Evolutionary conservation across 1,140 invertebrate species (phyloP).

Genomic region (Drosophila chauvacae): DNA sequence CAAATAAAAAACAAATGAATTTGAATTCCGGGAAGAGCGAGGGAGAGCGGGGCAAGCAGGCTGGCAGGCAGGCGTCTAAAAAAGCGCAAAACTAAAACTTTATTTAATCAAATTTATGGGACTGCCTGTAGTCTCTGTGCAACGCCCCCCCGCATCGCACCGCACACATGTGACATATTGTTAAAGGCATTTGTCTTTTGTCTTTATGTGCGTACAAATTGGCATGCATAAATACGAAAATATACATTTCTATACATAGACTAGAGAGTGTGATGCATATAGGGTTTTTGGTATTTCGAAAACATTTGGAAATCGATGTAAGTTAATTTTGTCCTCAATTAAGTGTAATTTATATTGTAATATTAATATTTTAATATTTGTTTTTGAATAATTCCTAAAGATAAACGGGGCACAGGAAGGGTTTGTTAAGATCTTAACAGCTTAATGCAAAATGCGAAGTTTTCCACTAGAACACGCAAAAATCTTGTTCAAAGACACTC

Average conservation of each 20-base stretch:
- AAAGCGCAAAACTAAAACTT: slow-evolving; percentile 74
- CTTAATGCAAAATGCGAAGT: neutral
- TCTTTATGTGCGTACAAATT: slow-evolving; percentile 48
- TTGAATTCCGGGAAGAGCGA: slow-evolving; percentile 1
- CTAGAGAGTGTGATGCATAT: slow-evolving; percentile 1
- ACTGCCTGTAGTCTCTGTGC: slow-evolving; percentile 24
- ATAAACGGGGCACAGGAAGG: neutral
- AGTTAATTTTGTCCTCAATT: no score
- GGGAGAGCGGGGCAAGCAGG: neutral
- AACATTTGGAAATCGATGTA: neutral
- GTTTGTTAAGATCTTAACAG: neutral
- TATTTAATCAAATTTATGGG: slow-evolving; percentile 82
- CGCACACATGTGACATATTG: slow-evolving; percentile 67
- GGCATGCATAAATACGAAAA: slow-evolving; percentile 27
- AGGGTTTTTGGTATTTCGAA: slow-evolving; percentile 18
- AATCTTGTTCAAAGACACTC: no score
- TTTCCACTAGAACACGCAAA: no score
- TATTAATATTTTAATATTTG: neutral
- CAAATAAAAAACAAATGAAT: slow-evolving; percentile 60
- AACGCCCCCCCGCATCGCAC: neutral
- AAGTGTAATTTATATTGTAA: neutral
- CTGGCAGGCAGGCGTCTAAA: slow-evolving; percentile 23
- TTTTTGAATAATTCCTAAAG: neutral
- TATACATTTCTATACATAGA: slow-evolving; percentile 1
- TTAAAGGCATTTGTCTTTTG: slow-evolving; percentile 62